Evolutionary conservation across 1,140 invertebrate genomes (phyloP).

Genomic region (Aphidius ervi): DNA sequence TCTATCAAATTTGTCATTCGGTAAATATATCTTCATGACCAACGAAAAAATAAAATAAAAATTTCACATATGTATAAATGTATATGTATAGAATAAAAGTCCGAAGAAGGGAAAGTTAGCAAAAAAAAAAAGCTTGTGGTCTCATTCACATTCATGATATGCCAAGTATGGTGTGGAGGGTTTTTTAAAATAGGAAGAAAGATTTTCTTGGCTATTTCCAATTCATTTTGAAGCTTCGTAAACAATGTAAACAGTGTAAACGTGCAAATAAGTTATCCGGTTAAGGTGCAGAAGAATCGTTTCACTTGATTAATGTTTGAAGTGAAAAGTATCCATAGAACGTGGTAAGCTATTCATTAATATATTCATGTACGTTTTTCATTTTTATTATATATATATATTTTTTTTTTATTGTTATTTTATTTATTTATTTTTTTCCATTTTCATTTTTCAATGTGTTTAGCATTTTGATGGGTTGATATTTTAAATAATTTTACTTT

Average conservation of each 20-base stretch:
- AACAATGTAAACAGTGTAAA: conserved; percentile 37
- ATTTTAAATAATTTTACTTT: too few relatives aligned
- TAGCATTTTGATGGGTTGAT: too few relatives aligned
- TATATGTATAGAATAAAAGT: too few relatives aligned
- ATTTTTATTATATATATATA: too few relatives aligned
- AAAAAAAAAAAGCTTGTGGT: conserved; percentile 15
- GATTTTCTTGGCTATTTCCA: conserved; percentile 27
- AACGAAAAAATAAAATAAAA: too few relatives aligned
- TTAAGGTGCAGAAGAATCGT: neutral
- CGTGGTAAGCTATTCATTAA: too few relatives aligned
- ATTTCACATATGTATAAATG: too few relatives aligned
- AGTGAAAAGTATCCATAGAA: neutral
- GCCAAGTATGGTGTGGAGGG: conserved; percentile 19
- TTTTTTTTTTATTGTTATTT: too few relatives aligned
- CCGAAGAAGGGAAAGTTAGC: neutral
- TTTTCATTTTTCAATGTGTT: neutral
- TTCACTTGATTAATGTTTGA: neutral
- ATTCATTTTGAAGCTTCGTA: conserved; percentile 31
- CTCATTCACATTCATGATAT: conserved; percentile 26
- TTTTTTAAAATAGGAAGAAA: conserved; percentile 25
- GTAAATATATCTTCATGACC: too few relatives aligned
- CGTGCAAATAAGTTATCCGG: conserved; percentile 35
- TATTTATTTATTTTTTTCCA: too few relatives aligned
- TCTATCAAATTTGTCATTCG: too few relatives aligned
- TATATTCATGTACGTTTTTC: too few relatives aligned